Evolutionary conservation across 2,797 vertebrate species (phyloP).

Genomic region (Hoplostethus mediterraneus): DNA sequence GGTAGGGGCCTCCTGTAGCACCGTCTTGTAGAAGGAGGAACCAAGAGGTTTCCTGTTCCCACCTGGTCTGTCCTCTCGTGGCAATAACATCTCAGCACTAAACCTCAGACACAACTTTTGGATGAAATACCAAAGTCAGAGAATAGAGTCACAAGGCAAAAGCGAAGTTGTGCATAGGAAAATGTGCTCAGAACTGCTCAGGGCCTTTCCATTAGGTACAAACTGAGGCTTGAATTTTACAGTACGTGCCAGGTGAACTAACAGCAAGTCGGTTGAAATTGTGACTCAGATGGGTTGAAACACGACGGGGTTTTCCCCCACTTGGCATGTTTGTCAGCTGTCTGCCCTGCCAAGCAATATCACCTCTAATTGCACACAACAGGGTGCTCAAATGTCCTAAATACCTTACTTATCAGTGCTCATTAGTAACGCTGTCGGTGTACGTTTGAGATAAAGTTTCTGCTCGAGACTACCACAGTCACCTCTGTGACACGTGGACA

Average conservation of each 20-base stretch:
- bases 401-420: constrained; percentile 60
- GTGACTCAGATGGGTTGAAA: constrained; percentile 40
- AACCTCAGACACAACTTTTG: not conserved
- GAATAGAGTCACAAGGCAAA: not conserved
- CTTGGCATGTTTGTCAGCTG: constrained; percentile 47
- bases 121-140: not conserved
- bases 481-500: constrained; percentile 24
- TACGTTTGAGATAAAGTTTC: constrained; percentile 46
- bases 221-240: constrained; percentile 18
- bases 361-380: constrained; percentile 37
- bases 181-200: not conserved
- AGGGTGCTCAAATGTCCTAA: constrained; percentile 45
- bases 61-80: too few relatives aligned
- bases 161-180: not conserved
- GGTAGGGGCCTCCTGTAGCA: constrained; percentile 22
- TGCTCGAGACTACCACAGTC: constrained; percentile 12
- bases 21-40: constrained; percentile 14
- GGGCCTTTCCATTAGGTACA: not conserved
- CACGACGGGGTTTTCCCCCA: constrained; percentile 41
- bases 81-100: not conserved
- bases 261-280: constrained; percentile 39
- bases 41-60: too few relatives aligned
- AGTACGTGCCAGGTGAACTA: constrained; percentile 40
- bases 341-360: constrained; percentile 41
- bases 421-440: constrained; percentile 45